Percentiles rank a stretch among this genome's conserved stretches.
Conservation (phyloP, 2,113 vertebrate genomes). For the Eulacestoma nigropectus region DNA sequence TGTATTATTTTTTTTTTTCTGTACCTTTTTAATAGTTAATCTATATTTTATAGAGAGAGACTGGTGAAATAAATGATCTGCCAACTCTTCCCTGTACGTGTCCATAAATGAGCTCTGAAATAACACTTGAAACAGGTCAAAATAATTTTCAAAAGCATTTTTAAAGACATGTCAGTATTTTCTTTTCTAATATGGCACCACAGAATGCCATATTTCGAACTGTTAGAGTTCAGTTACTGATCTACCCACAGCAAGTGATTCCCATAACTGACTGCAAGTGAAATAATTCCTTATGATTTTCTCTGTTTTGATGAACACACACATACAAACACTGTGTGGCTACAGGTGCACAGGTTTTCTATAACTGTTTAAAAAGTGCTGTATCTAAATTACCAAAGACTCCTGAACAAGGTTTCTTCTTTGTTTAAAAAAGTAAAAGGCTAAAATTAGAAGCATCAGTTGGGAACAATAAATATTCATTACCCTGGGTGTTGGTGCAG, state of each 20-base stretch:
- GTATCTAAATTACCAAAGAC: neutral
- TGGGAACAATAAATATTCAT: conserved; percentile 32
- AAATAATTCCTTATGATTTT: neutral
- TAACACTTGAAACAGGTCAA: neutral
- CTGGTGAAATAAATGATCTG: neutral
- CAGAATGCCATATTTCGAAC: fast-evolving
- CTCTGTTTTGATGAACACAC: neutral
- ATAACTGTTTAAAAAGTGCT: neutral
- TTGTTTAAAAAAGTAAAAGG: neutral
- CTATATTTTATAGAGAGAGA: neutral
- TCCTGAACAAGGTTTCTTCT: neutral
- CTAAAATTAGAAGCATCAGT: neutral
- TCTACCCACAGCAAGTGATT: neutral
- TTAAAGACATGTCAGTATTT: neutral
- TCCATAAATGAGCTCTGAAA: neutral
- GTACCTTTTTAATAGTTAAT: neutral
- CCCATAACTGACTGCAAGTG: neutral
- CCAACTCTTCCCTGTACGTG: neutral
- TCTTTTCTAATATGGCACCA: neutral
- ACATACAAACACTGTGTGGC: fast-evolving
- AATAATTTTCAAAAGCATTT: neutral
- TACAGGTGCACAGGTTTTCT: neutral
- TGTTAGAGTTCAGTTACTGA: neutral
- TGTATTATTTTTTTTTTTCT: neutral
- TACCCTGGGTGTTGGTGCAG: neutral